A percentile compares a stretch with the other conserved stretches of the same genome.
Evolutionary conservation across 1,140 invertebrate genomes (phyloP).

Genomic region (Trachymyrmex cornetzi): DNA sequence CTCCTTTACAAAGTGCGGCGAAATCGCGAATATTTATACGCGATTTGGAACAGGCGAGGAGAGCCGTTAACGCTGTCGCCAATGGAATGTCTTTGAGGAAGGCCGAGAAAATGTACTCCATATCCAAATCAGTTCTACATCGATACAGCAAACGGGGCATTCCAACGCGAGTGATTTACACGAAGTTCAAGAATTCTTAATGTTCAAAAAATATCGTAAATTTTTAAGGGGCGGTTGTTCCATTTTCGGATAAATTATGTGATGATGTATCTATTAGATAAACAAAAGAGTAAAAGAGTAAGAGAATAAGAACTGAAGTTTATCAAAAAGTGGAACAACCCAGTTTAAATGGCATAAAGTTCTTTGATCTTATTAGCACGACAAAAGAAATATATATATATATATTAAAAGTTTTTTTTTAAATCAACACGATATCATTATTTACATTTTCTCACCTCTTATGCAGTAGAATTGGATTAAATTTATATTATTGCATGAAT

Average conservation of each 20-base stretch:
- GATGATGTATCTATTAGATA: too few relatives aligned
- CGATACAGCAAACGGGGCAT: constrained; percentile 78
- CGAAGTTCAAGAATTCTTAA: constrained; percentile 66
- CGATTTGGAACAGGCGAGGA: constrained; percentile 62
- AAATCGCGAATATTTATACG: constrained; percentile 21
- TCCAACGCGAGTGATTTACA: constrained; percentile 42
- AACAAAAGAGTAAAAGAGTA: too few relatives aligned
- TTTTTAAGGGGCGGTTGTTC: neutral
- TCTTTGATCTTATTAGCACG: neutral
- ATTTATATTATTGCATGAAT: neutral
- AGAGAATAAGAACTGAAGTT: too few relatives aligned
- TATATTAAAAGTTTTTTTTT: neutral
- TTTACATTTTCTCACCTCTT: neutral
- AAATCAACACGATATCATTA: neutral
- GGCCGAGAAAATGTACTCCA: constrained; percentile 76
- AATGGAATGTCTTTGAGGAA: constrained; percentile 82
- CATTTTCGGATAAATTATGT: too few relatives aligned
- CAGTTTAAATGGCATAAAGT: neutral
- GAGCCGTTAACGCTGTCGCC: constrained; percentile 79
- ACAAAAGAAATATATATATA: neutral
- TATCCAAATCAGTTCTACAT: constrained; percentile 81
- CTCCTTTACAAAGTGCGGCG: neutral
- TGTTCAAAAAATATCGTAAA: neutral
- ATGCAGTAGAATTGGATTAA: neutral
- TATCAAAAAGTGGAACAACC: too few relatives aligned